A percentile compares a stretch with the other conserved stretches of the same genome.
phyloP scores from a whole-genome alignment of 2,797 vertebrate genomes.

The Rousettus madagascariensis region DNA sequence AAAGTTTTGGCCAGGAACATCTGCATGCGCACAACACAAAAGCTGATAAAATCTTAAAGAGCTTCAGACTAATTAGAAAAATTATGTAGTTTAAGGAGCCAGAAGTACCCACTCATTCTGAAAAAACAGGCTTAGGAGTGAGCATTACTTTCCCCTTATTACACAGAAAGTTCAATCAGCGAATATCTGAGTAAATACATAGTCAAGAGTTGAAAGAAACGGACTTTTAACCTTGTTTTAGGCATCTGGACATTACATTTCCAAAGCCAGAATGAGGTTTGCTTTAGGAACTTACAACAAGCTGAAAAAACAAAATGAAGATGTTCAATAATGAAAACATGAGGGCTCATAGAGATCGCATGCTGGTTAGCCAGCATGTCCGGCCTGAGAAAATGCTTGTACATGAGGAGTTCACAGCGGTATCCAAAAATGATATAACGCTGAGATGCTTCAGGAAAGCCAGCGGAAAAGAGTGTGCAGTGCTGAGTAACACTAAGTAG shows the following conservation, averaged over 20 bases:
- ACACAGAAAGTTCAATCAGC: background rate
- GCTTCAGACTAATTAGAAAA: background rate
- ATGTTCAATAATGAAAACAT: background rate
- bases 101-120: background rate
- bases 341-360: background rate
- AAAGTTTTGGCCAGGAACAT: background rate
- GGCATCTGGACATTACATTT: background rate
- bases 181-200: background rate
- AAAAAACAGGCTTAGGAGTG: background rate
- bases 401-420: background rate
- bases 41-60: background rate
- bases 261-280: background rate
- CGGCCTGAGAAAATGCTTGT: background rate
- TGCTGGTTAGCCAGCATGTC: background rate
- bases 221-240: background rate
- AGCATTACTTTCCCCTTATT: background rate
- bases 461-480: background rate
- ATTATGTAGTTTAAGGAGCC: background rate
- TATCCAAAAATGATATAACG: background rate
- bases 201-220: background rate
- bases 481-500: background rate
- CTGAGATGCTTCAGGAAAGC: background rate
- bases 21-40: background rate
- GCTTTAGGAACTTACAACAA: background rate
- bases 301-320: background rate